Percentiles rank a stretch among this genome's conserved stretches.
phyloP scores from a whole-genome alignment of 2,888 invertebrate genomes.

The Aphrophora alni region DNA sequence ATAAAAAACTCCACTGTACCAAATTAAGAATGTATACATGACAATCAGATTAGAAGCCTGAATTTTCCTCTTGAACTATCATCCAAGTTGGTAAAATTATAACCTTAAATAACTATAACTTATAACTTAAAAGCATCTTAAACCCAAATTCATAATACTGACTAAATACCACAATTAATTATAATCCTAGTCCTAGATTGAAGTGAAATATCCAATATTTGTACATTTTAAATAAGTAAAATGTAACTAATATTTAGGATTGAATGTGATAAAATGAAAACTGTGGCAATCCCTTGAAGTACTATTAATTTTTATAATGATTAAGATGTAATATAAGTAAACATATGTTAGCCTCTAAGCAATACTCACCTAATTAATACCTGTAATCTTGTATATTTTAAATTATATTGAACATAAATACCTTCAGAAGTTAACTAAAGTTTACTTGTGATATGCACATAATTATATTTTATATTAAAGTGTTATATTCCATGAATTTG shows the following conservation, averaged over 20 bases:
- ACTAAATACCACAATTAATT: background rate
- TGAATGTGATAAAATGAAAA: constrained; percentile 2
- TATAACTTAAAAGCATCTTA: too few relatives aligned
- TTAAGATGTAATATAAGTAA: background rate
- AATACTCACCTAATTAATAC: background rate
- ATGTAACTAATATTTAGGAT: background rate
- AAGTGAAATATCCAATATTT: too few relatives aligned
- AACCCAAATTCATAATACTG: too few relatives aligned
- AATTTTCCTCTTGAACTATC: too few relatives aligned
- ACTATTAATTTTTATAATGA: background rate
- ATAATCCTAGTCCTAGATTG: too few relatives aligned
- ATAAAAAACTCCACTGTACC: too few relatives aligned
- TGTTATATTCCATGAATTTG: constrained; percentile 2
- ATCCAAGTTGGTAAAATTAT: too few relatives aligned
- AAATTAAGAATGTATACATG: too few relatives aligned
- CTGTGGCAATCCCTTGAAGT: background rate
- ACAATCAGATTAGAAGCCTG: too few relatives aligned
- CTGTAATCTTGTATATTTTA: background rate
- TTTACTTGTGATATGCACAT: background rate
- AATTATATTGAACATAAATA: background rate
- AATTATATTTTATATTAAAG: background rate
- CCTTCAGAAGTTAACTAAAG: background rate
- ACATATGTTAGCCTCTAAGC: background rate
- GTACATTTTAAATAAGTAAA: background rate
- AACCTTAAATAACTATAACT: too few relatives aligned